phyloP scores from a whole-genome alignment of 1,140 invertebrate species.

The Drosophila paulistorum region DNA sequence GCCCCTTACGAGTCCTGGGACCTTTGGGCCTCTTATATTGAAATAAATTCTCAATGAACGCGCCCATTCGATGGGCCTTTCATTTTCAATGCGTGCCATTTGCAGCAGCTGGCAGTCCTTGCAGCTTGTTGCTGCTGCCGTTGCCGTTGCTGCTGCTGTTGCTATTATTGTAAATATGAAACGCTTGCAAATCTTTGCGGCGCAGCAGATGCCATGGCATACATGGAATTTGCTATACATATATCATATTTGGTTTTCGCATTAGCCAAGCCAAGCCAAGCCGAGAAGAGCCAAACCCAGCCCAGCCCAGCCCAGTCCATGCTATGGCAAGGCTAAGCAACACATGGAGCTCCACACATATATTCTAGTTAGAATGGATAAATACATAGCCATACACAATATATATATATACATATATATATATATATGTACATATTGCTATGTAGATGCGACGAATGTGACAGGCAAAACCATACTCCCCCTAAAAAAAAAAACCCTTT shows the following conservation, averaged over 20 bases:
- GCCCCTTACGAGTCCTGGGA: constrained; percentile 16
- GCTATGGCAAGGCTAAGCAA: constrained; percentile 66
- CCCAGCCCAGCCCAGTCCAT: not conserved
- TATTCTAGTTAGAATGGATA: constrained; percentile 32
- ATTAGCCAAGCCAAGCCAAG: constrained; percentile 55
- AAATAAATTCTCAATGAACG: constrained; percentile 80
- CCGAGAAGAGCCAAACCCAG: constrained; percentile 7
- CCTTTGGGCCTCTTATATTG: constrained; percentile 69
- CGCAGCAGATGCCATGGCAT: constrained; percentile 53
- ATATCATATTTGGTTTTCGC: constrained; percentile 78
- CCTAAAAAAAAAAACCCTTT: too few species aligned
- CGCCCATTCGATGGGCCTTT: constrained; percentile 80
- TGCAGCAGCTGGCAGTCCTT: constrained; percentile 69
- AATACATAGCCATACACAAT: constrained; percentile 35
- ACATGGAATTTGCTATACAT: constrained; percentile 49
- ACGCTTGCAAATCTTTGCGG: constrained; percentile 75
- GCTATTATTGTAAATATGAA: constrained; percentile 65
- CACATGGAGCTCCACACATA: constrained; percentile 51
- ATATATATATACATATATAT: too few species aligned
- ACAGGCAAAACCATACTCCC: constrained; percentile 38
- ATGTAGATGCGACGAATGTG: constrained; percentile 46
- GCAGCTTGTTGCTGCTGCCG: constrained; percentile 73
- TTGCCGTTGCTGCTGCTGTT: constrained; percentile 28
- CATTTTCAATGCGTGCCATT: constrained; percentile 79
- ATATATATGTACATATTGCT: constrained; percentile 45